Evolutionary conservation across 2,888 invertebrate genomes (phyloP).

Genomic region (Oegoconia quadripuncta): DNA sequence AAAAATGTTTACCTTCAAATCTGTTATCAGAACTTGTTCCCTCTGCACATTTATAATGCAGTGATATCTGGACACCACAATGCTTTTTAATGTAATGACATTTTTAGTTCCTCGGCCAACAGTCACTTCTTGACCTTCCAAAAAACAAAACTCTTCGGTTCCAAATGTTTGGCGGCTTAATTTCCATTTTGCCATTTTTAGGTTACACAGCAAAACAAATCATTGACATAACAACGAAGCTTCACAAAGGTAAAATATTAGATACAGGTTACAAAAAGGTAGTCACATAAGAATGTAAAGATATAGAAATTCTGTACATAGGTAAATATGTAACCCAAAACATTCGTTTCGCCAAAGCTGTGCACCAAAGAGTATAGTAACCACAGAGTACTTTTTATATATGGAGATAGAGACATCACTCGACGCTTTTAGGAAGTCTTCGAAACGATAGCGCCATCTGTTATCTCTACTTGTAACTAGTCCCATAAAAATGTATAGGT

Average conservation of each 20-base stretch:
- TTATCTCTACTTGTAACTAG: no score
- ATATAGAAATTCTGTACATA: no score
- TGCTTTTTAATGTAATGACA: conserved; percentile 50
- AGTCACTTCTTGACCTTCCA: conserved; percentile 53
- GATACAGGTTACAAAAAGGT: no score
- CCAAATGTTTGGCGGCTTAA: conserved; percentile 50
- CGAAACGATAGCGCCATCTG: no score
- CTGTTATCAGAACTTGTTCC: conserved; percentile 51
- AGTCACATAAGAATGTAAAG: no score
- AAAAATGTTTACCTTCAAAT: conserved; percentile 46
- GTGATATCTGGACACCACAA: conserved; percentile 64
- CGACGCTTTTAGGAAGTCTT: no score
- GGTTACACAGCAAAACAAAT: not conserved
- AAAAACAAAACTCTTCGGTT: conserved; percentile 44
- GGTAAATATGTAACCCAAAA: no score
- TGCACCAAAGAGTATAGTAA: no score
- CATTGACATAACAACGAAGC: not conserved
- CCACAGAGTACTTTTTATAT: no score
- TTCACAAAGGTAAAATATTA: not conserved
- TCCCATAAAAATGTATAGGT: no score
- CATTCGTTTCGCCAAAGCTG: no score
- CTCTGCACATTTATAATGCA: conserved; percentile 47
- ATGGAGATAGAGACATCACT: no score
- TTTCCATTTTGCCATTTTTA: conserved; percentile 62
- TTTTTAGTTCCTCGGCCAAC: conserved; percentile 57